Base-by-base conservation (phyloP, 2,888 invertebrate genomes). In the Zhuqinia jingwanae region DNA sequence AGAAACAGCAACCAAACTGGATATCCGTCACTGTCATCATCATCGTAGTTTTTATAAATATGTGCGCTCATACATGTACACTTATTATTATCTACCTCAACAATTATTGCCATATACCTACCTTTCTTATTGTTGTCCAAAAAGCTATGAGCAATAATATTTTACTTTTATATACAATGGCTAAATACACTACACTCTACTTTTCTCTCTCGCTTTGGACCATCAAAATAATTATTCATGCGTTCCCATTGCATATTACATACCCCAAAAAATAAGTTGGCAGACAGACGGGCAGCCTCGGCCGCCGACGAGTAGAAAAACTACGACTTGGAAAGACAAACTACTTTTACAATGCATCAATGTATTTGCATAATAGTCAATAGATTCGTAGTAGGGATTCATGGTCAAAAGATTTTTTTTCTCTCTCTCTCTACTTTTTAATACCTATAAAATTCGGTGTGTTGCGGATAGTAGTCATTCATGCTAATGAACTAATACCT, bases 231-330 rank as follows among this genome's bases (percentile, higher is more conserved):
- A 65, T 65, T 70, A 70, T 82, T 81, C 73, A 60, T 79, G 50
- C 50, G 27, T 79, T 42, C 47, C 42, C 27, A 8, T 15, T 65
- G 25, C 30, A 63, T 65, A 73, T 75, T 58, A 42, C 47, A 81
- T 45, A 81, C 65, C 65, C 65, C 73, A 81, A 58, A 50, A 84
- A 68, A 45, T 36, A 76, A 68, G 50, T 47, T 53, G 50, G 79
- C 47, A 85, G 79, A 79, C 79, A 85, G 78, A 70, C 79, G 80
- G 85, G 75, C 85, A 80, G 65, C 80, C 80, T 73, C 75, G 85
- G 75, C 85, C 75, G 65, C 80, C 80, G 85, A 53, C 60, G 47
- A 82, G 25, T 75, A 75, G 27, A 36, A 50, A 6, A 45, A 47
- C 45, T 36, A 60, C 50, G 45, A 79, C 78, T 68, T 77, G 77